phyloP scores from a whole-genome alignment of 2,113 vertebrate genomes.

The Hemiscyllium ocellatum region DNA sequence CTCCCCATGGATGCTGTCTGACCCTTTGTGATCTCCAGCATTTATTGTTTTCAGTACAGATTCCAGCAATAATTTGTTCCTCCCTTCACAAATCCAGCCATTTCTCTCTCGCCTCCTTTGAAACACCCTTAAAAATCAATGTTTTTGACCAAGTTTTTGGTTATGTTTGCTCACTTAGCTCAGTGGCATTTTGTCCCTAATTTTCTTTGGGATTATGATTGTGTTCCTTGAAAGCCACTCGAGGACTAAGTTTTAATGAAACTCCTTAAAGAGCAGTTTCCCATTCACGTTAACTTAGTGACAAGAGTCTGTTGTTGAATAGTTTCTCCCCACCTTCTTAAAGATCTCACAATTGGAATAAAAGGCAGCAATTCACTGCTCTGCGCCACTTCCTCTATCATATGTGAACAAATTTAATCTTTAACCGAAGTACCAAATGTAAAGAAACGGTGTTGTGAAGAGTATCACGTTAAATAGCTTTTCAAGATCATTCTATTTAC shows the following conservation, averaged over 20 bases:
- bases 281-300: background rate
- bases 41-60: no score
- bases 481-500: background rate
- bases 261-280: background rate
- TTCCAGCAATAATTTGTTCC: background rate
- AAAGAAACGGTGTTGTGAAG: background rate
- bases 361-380: background rate
- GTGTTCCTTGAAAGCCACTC: background rate
- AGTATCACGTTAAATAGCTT: background rate
- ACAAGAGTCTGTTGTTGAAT: background rate
- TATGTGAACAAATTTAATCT: background rate
- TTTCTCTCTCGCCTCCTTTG: background rate
- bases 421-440: background rate
- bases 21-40: no score
- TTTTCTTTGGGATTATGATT: background rate
- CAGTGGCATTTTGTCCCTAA: background rate
- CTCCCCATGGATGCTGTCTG: no score
- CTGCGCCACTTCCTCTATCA: no score
- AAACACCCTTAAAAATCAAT: background rate
- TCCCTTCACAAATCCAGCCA: background rate
- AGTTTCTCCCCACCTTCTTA: background rate
- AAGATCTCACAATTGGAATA: background rate
- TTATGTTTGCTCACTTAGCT: background rate
- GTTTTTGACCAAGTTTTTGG: background rate
- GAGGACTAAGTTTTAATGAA: background rate